A percentile compares a stretch with the other conserved stretches of the same genome.
phyloP scores from a whole-genome alignment of 2,888 invertebrate genomes.

The Drosophila algonquin region DNA sequence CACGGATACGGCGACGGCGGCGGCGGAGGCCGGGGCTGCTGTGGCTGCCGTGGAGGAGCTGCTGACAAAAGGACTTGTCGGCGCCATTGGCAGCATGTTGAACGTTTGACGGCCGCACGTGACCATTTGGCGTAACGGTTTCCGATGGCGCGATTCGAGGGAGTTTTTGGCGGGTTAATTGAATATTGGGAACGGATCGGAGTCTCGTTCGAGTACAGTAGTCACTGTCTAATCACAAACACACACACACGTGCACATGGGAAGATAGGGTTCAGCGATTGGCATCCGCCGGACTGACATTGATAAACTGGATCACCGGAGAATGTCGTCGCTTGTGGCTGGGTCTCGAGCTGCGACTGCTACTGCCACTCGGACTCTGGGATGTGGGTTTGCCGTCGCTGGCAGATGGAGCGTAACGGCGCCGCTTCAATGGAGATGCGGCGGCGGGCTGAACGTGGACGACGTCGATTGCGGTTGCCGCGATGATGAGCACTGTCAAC shows the following conservation, averaged over 20 bases:
- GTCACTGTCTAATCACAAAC: slow-evolving; percentile 27
- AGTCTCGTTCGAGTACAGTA: slow-evolving; percentile 23
- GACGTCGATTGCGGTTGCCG: slow-evolving; percentile 70
- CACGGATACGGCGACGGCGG: slow-evolving; percentile 47
- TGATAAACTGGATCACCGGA: slow-evolving; percentile 72
- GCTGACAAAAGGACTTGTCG: slow-evolving; percentile 84
- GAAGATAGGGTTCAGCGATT: slow-evolving; percentile 61
- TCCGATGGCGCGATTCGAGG: slow-evolving; percentile 25
- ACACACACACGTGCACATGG: slow-evolving; percentile 33
- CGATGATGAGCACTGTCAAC: slow-evolving; percentile 77
- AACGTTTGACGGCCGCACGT: slow-evolving; percentile 83
- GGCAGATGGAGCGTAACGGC: slow-evolving; percentile 74
- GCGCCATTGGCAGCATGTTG: slow-evolving; percentile 96
- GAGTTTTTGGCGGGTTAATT: slow-evolving; percentile 48
- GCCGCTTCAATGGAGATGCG: slow-evolving; percentile 75
- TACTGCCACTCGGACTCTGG: neutral
- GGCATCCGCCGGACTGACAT: slow-evolving; percentile 74
- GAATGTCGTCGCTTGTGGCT: slow-evolving; percentile 15
- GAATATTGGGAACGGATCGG: slow-evolving; percentile 18
- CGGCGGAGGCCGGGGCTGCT: slow-evolving; percentile 56
- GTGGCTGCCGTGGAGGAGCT: slow-evolving; percentile 52
- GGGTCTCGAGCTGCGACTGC: neutral
- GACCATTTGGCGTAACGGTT: slow-evolving; percentile 81
- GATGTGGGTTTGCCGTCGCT: slow-evolving; percentile 28
- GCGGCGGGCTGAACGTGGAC: slow-evolving; percentile 39